Conservation (phyloP, 2,797 vertebrate species). For the Microtus obscurus region DNA sequence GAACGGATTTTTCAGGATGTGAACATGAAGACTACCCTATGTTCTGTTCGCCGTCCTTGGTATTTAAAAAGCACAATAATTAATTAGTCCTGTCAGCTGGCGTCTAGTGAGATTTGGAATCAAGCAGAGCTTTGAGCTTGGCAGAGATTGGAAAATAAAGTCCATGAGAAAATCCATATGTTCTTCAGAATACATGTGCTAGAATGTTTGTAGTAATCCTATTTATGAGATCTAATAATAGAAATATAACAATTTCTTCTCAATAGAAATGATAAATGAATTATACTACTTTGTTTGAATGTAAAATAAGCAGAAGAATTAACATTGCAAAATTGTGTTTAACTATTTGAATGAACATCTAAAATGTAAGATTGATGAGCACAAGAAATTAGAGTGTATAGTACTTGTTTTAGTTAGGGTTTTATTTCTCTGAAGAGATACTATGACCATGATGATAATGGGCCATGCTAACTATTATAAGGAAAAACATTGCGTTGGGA, state of each 20-base stretch:
- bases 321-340: conserved; percentile 39
- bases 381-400: conserved; percentile 30
- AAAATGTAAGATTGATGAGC: conserved; percentile 22
- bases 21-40: neutral
- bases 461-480: too few species aligned
- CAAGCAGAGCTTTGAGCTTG: conserved; percentile 42
- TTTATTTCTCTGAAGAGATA: neutral
- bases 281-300: conserved; percentile 39
- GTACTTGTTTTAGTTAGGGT: neutral
- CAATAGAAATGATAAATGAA: conserved; percentile 44
- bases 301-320: conserved; percentile 35
- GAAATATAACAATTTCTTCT: neutral
- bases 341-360: neutral
- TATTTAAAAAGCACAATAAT: conserved; percentile 61
- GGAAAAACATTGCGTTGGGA: neutral
- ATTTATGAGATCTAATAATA: conserved; percentile 37
- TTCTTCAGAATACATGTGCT: conserved; percentile 53
- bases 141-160: conserved; percentile 36
- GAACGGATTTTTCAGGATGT: neutral
- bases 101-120: conserved; percentile 66
- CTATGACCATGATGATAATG: neutral
- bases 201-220: conserved; percentile 58
- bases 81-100: conserved; percentile 20
- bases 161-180: conserved; percentile 29
- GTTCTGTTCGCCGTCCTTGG: conserved; percentile 2